Conservation (phyloP, 2,113 vertebrate genomes). For the Podarcis muralis region DNA sequence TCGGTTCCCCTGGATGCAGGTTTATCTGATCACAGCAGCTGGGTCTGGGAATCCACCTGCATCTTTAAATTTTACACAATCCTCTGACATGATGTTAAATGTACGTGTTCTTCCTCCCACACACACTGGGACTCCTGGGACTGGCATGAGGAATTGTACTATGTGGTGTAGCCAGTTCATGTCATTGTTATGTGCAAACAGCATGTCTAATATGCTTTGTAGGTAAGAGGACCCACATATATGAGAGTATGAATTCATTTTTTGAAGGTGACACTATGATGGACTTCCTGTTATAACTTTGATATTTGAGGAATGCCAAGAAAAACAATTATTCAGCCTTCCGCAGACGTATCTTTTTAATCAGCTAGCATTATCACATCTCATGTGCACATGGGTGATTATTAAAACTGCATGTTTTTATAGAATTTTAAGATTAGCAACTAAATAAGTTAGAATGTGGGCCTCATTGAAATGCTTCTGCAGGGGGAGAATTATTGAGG, state of each 20-base stretch:
- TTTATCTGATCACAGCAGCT: neutral
- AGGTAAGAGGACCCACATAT: neutral
- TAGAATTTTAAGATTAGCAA: neutral
- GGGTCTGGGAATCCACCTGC: neutral
- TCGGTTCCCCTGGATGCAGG: neutral
- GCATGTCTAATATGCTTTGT: neutral
- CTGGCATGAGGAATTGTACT: neutral
- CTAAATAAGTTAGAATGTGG: slow-evolving; percentile 23
- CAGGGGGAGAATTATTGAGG: neutral
- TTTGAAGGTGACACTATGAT: slow-evolving; percentile 18
- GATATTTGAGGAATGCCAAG: slow-evolving; percentile 40
- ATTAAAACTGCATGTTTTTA: slow-evolving; percentile 6
- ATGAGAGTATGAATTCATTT: slow-evolving; percentile 5
- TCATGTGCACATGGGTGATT: slow-evolving; percentile 8
- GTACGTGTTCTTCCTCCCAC: too few relatives aligned
- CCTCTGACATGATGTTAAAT: neutral
- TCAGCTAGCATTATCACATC: slow-evolving; percentile 35
- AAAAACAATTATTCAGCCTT: slow-evolving; percentile 52
- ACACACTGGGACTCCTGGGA: neutral
- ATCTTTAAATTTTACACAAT: neutral
- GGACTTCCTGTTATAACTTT: neutral
- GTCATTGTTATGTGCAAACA: neutral
- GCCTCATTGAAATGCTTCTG: neutral
- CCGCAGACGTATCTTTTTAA: slow-evolving; percentile 35
- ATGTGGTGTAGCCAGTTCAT: neutral